These are phyloP conservation scores for Phortica magna DNA, from an alignment of 2,888 invertebrate genomes.

Conservation along the genomic window DNA sequence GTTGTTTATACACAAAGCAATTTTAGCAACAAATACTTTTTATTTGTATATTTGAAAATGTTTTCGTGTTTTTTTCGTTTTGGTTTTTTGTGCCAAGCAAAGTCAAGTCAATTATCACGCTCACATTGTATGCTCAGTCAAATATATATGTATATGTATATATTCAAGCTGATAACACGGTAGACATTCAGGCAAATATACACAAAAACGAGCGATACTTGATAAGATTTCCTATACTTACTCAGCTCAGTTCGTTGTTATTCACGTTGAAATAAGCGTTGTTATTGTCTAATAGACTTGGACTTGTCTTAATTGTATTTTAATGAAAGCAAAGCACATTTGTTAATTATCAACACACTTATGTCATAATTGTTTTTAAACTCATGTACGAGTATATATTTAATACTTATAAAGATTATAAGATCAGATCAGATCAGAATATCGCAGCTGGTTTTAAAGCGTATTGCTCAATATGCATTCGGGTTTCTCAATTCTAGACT, in stretches of 20 bases:
- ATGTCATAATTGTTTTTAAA: slow-evolving; percentile 12
- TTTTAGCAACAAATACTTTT: not conserved
- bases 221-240: not conserved
- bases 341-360: slow-evolving; percentile 22
- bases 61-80: not conserved
- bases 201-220: not conserved
- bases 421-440: not conserved
- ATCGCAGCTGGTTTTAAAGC: not conserved
- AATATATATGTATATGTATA: not conserved
- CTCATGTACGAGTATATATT: not conserved
- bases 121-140: slow-evolving; percentile 12
- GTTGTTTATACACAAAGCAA: not conserved
- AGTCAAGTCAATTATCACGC: slow-evolving; percentile 18
- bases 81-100: not conserved
- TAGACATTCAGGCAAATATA: slow-evolving; percentile 34
- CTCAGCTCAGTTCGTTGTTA: slow-evolving; percentile 5
- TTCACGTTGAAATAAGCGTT: not conserved
- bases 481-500: not conserved
- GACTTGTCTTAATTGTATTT: not conserved
- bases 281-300: not conserved
- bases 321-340: not conserved
- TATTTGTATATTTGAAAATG: not conserved
- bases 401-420: not conserved
- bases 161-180: slow-evolving; percentile 21
- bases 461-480: not conserved